Evolutionary conservation across 2,113 vertebrate species (phyloP).

Genomic region (Pedetes capensis): DNA sequence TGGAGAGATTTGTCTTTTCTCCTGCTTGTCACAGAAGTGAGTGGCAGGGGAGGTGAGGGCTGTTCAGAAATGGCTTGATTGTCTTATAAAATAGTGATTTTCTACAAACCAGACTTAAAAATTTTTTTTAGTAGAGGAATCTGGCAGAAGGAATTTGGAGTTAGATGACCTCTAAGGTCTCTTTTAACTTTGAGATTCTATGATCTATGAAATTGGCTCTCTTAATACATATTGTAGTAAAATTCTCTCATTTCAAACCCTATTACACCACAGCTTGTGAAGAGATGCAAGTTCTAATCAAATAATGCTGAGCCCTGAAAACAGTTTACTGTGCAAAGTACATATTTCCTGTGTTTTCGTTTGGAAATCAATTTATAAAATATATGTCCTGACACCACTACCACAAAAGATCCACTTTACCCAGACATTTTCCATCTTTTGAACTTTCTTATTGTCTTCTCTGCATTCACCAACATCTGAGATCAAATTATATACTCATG

Average conservation of each 20-base stretch:
- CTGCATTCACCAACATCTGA: not conserved
- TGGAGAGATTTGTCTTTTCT: not conserved
- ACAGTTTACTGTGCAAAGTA: not conserved
- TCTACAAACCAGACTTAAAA: not conserved
- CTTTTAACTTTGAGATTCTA: conserved; percentile 38
- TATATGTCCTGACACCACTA: not conserved
- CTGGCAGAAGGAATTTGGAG: not conserved
- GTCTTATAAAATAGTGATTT: not conserved
- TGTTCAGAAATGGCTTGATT: not conserved
- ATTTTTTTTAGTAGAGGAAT: not conserved
- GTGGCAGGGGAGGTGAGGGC: not conserved
- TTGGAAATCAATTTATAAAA: conserved; percentile 26
- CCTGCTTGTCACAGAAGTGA: not conserved
- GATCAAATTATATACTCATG: not conserved
- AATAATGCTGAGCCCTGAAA: not conserved
- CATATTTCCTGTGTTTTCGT: conserved; percentile 6
- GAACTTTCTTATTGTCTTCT: not conserved
- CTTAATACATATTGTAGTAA: not conserved
- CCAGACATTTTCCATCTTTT: not conserved
- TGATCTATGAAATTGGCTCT: conserved; percentile 47
- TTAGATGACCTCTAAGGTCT: not conserved
- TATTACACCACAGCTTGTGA: not conserved
- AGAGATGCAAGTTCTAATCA: not conserved
- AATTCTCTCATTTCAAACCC: not conserved
- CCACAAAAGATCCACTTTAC: not conserved